These are phyloP conservation scores for Sebastes paucispinis DNA, from an alignment of 2,797 vertebrate genomes.

Conservation along the genomic window DNA sequence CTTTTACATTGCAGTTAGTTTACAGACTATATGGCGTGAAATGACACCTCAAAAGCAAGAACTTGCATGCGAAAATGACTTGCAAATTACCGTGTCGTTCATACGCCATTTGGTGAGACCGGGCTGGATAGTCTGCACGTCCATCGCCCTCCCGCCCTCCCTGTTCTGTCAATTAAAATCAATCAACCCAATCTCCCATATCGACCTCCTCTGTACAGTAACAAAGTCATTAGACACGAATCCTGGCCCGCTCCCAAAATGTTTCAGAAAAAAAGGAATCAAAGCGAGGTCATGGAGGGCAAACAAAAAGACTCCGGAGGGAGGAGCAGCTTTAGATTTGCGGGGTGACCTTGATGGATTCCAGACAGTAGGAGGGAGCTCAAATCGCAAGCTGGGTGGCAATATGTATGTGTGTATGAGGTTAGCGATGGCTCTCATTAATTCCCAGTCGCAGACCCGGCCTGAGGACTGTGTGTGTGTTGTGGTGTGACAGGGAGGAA, in stretches of 20 bases:
- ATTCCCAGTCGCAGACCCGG: slow-evolving; percentile 35
- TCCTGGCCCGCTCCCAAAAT: slow-evolving; percentile 32
- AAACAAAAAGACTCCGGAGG: slow-evolving; percentile 22
- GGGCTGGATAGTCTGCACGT: neutral
- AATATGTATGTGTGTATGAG: slow-evolving; percentile 5
- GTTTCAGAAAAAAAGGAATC: neutral
- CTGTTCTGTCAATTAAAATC: slow-evolving; percentile 50
- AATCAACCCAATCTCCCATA: slow-evolving; percentile 59
- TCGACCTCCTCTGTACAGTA: slow-evolving; percentile 40
- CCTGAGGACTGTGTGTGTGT: slow-evolving; percentile 35
- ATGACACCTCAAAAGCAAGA: neutral
- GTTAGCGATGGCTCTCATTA: slow-evolving; percentile 57
- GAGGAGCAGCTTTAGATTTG: slow-evolving; percentile 14
- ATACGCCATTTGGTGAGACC: neutral
- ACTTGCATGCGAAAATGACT: neutral
- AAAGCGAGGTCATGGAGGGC: slow-evolving; percentile 41
- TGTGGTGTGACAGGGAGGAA: slow-evolving; percentile 26
- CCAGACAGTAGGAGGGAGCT: slow-evolving; percentile 43
- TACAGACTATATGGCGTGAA: neutral
- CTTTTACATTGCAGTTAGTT: neutral
- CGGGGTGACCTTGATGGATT: slow-evolving; percentile 55
- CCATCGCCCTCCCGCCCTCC: neutral
- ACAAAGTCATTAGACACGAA: slow-evolving; percentile 35
- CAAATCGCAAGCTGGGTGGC: slow-evolving; percentile 24
- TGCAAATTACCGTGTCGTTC: neutral